phyloP scores from a whole-genome alignment of 2,888 invertebrate genomes.

The Drosophila meridionalis region DNA sequence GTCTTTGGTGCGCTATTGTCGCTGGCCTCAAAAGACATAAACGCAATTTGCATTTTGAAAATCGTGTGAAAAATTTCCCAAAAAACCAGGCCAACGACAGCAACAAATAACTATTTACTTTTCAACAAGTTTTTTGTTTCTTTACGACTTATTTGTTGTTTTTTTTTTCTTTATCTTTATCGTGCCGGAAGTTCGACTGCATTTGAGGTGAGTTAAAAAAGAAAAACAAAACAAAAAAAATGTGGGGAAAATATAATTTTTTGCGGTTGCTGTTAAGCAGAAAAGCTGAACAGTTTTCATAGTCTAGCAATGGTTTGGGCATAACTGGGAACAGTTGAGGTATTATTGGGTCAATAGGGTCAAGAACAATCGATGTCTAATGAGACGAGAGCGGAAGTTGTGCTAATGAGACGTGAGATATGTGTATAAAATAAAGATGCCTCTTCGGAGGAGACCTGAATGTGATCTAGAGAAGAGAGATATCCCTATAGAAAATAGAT shows the following conservation, averaged over 20 bases:
- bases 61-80: slow-evolving; percentile 70
- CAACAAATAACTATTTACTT: slow-evolving; percentile 42
- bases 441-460: no score
- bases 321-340: background rate
- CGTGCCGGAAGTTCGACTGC: slow-evolving; percentile 49
- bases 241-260: background rate
- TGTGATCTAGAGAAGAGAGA: background rate
- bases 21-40: slow-evolving; percentile 52
- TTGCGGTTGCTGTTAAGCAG: background rate
- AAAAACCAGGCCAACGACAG: slow-evolving; percentile 59
- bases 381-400: background rate
- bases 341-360: background rate
- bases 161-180: slow-evolving; percentile 19
- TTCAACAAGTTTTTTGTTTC: slow-evolving; percentile 32
- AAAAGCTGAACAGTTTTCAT: background rate
- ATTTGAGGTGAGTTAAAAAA: slow-evolving; percentile 60
- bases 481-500: background rate
- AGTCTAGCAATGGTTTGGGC: background rate
- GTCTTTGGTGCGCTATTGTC: slow-evolving; percentile 27
- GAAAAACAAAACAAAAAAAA: background rate
- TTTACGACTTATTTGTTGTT: slow-evolving; percentile 22
- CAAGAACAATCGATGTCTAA: background rate
- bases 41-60: slow-evolving; percentile 76
- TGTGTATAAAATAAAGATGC: no score
- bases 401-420: background rate